These are phyloP conservation scores for Rhodeus uyekii DNA, from an alignment of 2,797 vertebrate genomes.

Conservation along the genomic window DNA sequence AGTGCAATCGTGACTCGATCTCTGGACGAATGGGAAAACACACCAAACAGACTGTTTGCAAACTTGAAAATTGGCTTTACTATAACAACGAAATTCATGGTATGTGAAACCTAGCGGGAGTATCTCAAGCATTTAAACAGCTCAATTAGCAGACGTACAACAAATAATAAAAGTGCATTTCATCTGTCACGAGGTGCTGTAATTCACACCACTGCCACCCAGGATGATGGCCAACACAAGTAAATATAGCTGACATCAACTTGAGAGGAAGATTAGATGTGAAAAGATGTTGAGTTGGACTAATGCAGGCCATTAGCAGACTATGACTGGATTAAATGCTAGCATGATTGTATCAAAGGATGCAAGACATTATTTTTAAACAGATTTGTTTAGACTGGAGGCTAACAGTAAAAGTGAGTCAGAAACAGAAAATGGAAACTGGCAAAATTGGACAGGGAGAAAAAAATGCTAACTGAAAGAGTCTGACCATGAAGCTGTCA, in stretches of 20 bases:
- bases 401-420: conserved; percentile 8
- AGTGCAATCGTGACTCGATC: not conserved
- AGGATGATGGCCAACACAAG: conserved; percentile 32
- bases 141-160: not conserved
- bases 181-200: not conserved
- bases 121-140: not conserved
- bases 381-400: conserved; percentile 12
- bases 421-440: not conserved
- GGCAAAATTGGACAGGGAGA: not conserved
- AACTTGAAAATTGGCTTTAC: not conserved
- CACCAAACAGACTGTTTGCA: not conserved
- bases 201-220: conserved; percentile 27
- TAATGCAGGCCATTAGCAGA: conserved; percentile 14
- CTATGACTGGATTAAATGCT: conserved; percentile 3
- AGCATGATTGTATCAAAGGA: not conserved
- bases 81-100: not conserved
- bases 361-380: not conserved
- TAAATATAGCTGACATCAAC: conserved; percentile 24
- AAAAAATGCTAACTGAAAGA: conserved; percentile 2
- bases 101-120: not conserved
- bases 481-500: not conserved
- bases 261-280: conserved; percentile 25
- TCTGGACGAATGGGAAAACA: not conserved
- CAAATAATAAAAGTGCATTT: not conserved
- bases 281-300: conserved; percentile 25